Base-by-base conservation (phyloP, 2,797 vertebrate species). In the Sphenodon punctatus region DNA sequence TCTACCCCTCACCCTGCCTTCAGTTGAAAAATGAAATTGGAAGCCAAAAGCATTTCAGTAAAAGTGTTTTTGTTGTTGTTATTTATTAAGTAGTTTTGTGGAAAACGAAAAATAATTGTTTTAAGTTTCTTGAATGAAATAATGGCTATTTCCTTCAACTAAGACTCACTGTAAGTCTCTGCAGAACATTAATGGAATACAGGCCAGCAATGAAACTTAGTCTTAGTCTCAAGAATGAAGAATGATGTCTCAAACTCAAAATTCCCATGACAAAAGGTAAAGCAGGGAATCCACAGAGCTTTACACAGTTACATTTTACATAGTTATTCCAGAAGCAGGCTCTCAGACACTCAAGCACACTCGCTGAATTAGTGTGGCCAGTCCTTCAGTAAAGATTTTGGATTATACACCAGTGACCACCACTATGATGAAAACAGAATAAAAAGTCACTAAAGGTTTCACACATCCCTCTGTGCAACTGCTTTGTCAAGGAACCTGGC, bases 311-410 rank as follows among this genome's bases (percentile, higher is more conserved):
- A 56, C 39, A 16, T 10, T 4, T 30, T 8, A n/a, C 43, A 1
- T 0, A 1, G 22, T 0, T 7, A 39, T 19, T 63, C 59, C 43
- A 11, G 0, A n/a, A 12, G 42, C 42, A 32, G 4, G 27, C 70
- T 67, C 53, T 27, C 36, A 7, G 8, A 30, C 49, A 16, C 48
- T n/a, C 9, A 53, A 49, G 53, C 17, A 30, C 30, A 17, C 15
- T 53, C n/a, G 53, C 6, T 53, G n/a, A 27, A 27, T 53, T 27
- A 27, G 15, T n/a, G 12, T 17, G n/a, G 49, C n/a, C 49, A 53
- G 49, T 27, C 49, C 49, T 27, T 53, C 27, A 17, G 53, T 15
- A n/a, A 30, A n/a, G 49, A 49, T 49, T n/a, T 30, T 53, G 15
- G 53, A n/a, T 17, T 30, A n/a, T n/a, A 53, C 53, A n/a, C n/a